These are phyloP conservation scores for Penaeus vannamei DNA, from an alignment of 1,140 invertebrate genomes.

Conservation along the genomic window DNA sequence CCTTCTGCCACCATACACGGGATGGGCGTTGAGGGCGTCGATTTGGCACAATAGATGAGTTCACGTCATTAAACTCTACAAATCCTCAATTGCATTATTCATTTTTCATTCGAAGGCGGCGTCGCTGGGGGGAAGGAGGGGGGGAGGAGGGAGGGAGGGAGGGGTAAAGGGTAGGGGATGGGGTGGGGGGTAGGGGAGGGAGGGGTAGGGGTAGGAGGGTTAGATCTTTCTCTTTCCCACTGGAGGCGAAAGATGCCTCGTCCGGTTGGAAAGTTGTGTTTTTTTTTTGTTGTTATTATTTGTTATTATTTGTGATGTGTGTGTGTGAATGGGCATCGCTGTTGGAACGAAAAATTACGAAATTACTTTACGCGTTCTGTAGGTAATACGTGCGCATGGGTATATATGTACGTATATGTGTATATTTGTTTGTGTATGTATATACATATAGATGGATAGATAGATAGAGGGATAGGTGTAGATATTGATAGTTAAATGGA, in stretches of 20 bases:
- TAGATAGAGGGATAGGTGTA: too few relatives aligned
- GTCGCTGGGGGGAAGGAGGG: neutral
- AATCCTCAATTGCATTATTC: conserved; percentile 56
- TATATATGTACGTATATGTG: neutral
- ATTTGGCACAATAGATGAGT: conserved; percentile 28
- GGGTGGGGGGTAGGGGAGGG: neutral
- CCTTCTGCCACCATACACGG: conserved; percentile 48
- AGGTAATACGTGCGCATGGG: neutral
- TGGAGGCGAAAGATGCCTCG: neutral
- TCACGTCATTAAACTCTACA: conserved; percentile 56
- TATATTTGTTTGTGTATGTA: conserved; percentile 26
- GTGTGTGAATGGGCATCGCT: too few relatives aligned
- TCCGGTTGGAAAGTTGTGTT: neutral
- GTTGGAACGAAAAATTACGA: too few relatives aligned
- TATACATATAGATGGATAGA: neutral
- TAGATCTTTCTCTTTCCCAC: neutral
- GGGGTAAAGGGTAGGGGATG: neutral
- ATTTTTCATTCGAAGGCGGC: conserved; percentile 37
- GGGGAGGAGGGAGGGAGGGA: neutral
- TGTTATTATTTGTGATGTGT: neutral
- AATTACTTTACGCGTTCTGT: too few relatives aligned
- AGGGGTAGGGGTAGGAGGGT: neutral
- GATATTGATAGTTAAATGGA: too few relatives aligned
- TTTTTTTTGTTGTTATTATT: too few relatives aligned
- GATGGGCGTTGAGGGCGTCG: conserved; percentile 48